A percentile compares a stretch with the other conserved stretches of the same genome.
phyloP scores from a whole-genome alignment of 2,797 vertebrate genomes.

The Smutsia temminckii region DNA sequence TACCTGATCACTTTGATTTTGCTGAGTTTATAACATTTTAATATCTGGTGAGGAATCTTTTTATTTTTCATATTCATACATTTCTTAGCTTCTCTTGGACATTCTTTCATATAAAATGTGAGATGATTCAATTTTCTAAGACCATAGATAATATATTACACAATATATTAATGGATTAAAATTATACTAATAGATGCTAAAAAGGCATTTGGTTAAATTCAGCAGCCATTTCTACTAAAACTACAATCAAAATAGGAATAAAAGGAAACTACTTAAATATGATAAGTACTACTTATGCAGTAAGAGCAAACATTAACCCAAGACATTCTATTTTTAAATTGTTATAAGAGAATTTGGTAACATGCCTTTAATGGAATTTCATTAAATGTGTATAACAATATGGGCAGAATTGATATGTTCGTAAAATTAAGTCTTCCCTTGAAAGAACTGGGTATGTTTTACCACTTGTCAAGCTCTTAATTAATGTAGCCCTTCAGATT shows the following conservation, averaged over 20 bases:
- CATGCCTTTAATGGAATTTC: background rate
- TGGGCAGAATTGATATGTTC: conserved; percentile 22
- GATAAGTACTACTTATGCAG: conserved; percentile 12
- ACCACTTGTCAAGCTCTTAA: background rate
- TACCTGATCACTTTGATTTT: background rate
- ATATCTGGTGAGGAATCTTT: conserved; percentile 13
- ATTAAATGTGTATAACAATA: conserved; percentile 44
- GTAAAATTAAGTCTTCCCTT: conserved; percentile 19
- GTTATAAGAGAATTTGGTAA: background rate
- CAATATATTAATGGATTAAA: background rate
- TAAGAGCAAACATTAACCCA: conserved; percentile 5
- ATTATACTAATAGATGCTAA: background rate
- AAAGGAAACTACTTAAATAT: conserved; percentile 17
- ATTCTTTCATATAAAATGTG: conserved; percentile 40
- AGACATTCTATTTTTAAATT: conserved; percentile 5
- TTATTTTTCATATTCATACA: conserved; percentile 55
- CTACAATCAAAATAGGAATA: conserved; percentile 6
- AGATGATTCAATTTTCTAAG: conserved; percentile 50
- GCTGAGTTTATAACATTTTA: conserved; percentile 34
- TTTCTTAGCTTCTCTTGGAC: conserved; percentile 41
- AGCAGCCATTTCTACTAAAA: conserved; percentile 35
- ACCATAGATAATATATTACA: background rate
- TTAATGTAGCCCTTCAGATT: background rate
- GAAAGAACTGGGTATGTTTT: background rate
- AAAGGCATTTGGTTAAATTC: conserved; percentile 13